Conservation (phyloP, 1,140 invertebrate species). For the Eupeodes corollae region DNA sequence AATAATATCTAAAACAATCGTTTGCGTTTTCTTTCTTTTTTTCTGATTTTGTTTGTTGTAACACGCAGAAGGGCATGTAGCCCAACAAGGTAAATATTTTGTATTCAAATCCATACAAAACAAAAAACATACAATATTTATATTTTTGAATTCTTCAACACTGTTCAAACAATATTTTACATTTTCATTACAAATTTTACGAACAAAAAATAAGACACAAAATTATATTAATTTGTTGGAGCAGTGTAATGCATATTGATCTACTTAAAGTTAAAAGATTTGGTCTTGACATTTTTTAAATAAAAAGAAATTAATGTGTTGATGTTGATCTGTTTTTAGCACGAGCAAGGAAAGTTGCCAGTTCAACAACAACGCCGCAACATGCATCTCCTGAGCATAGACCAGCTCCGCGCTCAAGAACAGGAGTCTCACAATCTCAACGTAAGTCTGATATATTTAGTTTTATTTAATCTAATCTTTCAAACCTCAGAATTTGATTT, state of each 20-base stretch:
- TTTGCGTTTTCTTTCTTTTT: conserved; percentile 4
- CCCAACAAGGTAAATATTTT: conserved; percentile 41
- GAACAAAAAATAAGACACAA: neutral
- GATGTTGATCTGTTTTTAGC: conserved; percentile 46
- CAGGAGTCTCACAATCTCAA: conserved; percentile 79
- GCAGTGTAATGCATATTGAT: neutral
- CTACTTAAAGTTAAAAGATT: neutral
- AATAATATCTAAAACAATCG: conserved; percentile 7
- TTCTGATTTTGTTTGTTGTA: conserved; percentile 3
- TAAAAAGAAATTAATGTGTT: no score
- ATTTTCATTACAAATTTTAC: no score
- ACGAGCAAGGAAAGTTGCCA: conserved; percentile 46
- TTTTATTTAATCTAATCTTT: no score
- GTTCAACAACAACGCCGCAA: conserved; percentile 21
- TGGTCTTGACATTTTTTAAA: neutral
- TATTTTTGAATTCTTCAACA: no score
- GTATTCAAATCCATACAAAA: neutral
- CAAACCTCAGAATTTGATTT: no score
- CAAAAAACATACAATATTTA: no score
- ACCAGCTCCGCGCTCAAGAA: conserved; percentile 41
- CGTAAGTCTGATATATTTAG: no score
- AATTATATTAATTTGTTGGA: neutral
- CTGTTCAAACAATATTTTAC: no score
- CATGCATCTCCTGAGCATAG: conserved; percentile 50
- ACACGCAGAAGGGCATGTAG: conserved; percentile 42